Evolutionary conservation across 2,113 vertebrate genomes (phyloP).

Genomic region (Carassius gibelio): DNA sequence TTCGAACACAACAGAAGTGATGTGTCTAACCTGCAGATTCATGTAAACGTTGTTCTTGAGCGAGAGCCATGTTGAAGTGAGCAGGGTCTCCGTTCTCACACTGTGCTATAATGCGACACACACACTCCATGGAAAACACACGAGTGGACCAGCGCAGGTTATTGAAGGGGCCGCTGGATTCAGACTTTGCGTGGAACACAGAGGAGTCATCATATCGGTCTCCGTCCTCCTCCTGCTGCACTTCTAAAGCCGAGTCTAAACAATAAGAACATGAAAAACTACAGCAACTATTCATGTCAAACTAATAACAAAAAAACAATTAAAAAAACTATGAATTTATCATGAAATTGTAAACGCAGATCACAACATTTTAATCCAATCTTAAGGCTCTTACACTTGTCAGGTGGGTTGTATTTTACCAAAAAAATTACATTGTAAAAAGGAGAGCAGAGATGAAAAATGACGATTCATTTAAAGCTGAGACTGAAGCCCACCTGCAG

Average conservation of each 20-base stretch:
- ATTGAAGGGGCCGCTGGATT: constrained; percentile 78
- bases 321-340: background rate
- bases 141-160: constrained; percentile 90
- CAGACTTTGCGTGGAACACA: constrained; percentile 75
- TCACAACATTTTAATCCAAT: background rate
- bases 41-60: constrained; percentile 84
- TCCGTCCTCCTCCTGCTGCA: constrained; percentile 82
- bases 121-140: constrained; percentile 87
- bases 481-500: constrained; percentile 74
- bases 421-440: background rate
- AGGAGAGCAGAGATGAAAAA: background rate
- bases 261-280: background rate
- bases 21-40: constrained; percentile 80
- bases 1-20: background rate
- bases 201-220: constrained; percentile 80
- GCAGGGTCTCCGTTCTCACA: constrained; percentile 79
- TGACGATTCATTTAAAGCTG: too few relatives aligned
- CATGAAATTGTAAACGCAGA: background rate
- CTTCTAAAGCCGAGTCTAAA: constrained; percentile 70
- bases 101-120: constrained; percentile 85
- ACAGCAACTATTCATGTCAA: background rate
- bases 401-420: background rate
- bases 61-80: constrained; percentile 86
- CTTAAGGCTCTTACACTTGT: background rate
- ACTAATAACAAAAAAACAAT: background rate